Evolutionary conservation across 2,113 vertebrate genomes (phyloP), one percentile per base, ranked within the genome.

Genomic region (Microtus ochrogaster): DNA sequence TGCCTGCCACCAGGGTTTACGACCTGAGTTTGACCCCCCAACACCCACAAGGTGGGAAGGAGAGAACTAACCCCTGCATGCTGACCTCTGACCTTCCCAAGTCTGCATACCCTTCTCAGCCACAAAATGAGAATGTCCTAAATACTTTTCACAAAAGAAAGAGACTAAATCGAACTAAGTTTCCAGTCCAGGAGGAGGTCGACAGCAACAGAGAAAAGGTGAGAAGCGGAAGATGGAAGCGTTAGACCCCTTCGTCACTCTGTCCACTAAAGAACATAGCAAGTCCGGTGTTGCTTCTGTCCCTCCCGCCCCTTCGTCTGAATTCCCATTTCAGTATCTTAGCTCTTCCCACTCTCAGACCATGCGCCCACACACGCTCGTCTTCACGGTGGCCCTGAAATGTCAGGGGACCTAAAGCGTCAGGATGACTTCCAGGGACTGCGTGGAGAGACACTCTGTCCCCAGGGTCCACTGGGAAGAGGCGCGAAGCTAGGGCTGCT

Each of bases 391-490:
- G 84, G 8, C 26, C 90, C 47, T 58, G 49, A 81, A 83, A 63
- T 30, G 61, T 33, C 33, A 61, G 3, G 19, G 28, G 55, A 55
- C 10, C 16, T 24, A 66, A 76, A 12, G 19, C 22, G 5, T 63
- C 28, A n/a, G 19, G 63, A 7, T 28, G 21, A 83, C 52, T 73
- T 89, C 55, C 65, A 92, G 85, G 52, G 72, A 79, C 21, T 30
- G n/a, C 30, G 36, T 85, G 55, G 19, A 55, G 82, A 52, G 21
- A 73, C 24, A 22, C 22, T 73, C 9, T 28, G 2, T 13, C 2
- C 3, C 2, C 0, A 0, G 0, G 0, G 3, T 11, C 30, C 7
- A 4, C 12, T 3, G 33, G 72, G 47, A 12, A 19, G 30, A 28
- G 30, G 41, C 72, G 3, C 52, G 76, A 85, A n/a, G 58, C 3